phyloP scores from a whole-genome alignment of 1,140 invertebrate species.

The Macrocentrus cingulum region DNA sequence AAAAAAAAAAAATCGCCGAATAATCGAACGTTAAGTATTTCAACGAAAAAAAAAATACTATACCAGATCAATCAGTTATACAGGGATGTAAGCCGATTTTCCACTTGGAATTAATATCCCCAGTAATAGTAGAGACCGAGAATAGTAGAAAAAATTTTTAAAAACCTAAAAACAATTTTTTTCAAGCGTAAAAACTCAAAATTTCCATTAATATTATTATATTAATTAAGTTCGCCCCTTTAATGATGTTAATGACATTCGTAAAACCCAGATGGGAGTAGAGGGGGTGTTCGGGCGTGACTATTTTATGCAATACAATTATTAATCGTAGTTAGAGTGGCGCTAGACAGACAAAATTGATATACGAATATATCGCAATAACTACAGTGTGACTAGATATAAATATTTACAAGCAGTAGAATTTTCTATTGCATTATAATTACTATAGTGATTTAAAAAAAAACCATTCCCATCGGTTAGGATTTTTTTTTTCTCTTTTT shows the following conservation, averaged over 20 bases:
- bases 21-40: too few species aligned
- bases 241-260: constrained; percentile 55
- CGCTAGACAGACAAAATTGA: constrained; percentile 41
- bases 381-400: constrained; percentile 50
- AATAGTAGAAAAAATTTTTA: too few species aligned
- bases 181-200: too few species aligned
- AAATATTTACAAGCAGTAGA: constrained; percentile 55
- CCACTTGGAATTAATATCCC: too few species aligned
- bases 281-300: constrained; percentile 42
- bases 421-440: constrained; percentile 32
- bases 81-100: too few species aligned
- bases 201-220: too few species aligned
- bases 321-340: constrained; percentile 46
- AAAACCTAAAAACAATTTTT: too few species aligned
- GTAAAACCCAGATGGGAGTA: constrained; percentile 51
- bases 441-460: constrained; percentile 12
- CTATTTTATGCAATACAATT: constrained; percentile 44
- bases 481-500: constrained; percentile 45
- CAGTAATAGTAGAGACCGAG: too few species aligned
- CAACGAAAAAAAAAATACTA: too few species aligned
- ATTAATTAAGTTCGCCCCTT: constrained; percentile 44
- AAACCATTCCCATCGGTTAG: constrained; percentile 20
- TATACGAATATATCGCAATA: constrained; percentile 43
- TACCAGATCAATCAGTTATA: too few species aligned
- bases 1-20: too few species aligned